phyloP scores from a whole-genome alignment of 2,797 vertebrate genomes.

The Tarsius wallacei region DNA sequence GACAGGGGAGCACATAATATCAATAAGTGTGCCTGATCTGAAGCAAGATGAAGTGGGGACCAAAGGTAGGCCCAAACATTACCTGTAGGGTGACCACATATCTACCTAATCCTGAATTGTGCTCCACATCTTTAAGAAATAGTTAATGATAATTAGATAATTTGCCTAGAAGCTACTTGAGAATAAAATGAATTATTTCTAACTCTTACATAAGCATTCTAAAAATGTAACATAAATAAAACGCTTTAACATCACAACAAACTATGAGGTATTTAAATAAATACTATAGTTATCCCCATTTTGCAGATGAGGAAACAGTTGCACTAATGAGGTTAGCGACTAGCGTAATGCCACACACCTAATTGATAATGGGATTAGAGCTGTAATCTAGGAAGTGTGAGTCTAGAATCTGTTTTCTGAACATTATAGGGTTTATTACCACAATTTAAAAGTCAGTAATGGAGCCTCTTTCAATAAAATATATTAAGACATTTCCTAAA shows the following conservation, averaged over 20 bases:
- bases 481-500: background rate
- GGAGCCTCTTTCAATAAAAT: background rate
- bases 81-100: no score
- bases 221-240: conserved; percentile 9
- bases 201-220: background rate
- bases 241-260: background rate
- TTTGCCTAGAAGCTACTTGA: background rate
- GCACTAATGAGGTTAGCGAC: background rate
- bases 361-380: background rate
- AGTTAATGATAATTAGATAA: background rate
- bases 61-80: no score
- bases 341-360: background rate
- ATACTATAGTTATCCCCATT: background rate
- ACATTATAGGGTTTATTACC: background rate
- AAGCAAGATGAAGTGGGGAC: no score
- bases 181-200: background rate
- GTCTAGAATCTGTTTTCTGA: background rate
- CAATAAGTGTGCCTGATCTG: no score
- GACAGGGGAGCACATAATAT: no score
- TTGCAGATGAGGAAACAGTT: background rate
- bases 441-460: background rate
- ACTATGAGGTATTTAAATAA: background rate
- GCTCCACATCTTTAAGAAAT: background rate
- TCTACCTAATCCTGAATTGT: no score
- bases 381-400: background rate